Evolutionary conservation across 2,113 vertebrate species (phyloP).

Genomic region (Brachyistius frenatus): DNA sequence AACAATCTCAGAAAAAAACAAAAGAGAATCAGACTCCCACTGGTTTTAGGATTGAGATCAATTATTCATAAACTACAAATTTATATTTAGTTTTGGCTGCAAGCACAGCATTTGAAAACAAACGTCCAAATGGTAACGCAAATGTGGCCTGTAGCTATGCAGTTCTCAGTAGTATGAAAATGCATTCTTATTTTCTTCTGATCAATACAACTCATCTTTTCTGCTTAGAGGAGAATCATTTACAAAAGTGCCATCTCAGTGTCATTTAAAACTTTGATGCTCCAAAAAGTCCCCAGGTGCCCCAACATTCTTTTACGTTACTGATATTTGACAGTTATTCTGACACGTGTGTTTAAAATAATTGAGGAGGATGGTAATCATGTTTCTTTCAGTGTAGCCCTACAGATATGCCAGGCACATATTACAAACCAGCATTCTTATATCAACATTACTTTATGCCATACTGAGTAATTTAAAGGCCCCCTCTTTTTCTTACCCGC

Average conservation of each 20-base stretch:
- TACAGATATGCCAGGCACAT: not conserved
- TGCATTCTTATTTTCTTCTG: not conserved
- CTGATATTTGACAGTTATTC: not conserved
- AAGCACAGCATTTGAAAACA: not conserved
- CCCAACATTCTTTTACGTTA: not conserved
- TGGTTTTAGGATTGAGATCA: not conserved
- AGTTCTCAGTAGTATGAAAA: not conserved
- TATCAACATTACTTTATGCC: not conserved
- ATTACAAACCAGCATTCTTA: not conserved
- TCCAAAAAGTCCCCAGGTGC: not conserved
- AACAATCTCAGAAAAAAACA: not conserved
- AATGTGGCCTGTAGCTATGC: not conserved
- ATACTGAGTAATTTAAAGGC: not conserved
- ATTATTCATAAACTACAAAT: not conserved
- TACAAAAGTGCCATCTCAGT: not conserved
- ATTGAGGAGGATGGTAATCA: not conserved
- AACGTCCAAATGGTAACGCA: not conserved
- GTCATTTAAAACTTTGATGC: not conserved
- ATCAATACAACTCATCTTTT: too few species aligned
- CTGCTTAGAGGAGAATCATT: not conserved
- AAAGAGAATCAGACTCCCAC: not conserved
- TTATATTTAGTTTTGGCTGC: not conserved
- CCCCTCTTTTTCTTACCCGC: slow-evolving; percentile 39
- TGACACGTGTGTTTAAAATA: too few species aligned
- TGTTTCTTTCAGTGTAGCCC: not conserved